These are phyloP conservation scores for Brachionichthys hirsutus DNA, from an alignment of 2,113 vertebrate genomes.

Conservation along the genomic window DNA sequence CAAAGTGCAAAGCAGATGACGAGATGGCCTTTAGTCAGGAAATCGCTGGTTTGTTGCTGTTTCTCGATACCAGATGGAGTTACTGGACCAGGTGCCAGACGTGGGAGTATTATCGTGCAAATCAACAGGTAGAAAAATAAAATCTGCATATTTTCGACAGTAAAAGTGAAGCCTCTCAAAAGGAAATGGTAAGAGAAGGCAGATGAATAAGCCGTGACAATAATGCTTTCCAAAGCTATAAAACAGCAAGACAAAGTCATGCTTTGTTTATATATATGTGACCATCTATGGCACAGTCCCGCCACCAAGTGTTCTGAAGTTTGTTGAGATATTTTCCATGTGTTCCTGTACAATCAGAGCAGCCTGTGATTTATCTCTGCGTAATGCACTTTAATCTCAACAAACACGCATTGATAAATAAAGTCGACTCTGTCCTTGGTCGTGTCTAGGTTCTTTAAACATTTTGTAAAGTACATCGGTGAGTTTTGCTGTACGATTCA, in stretches of 20 bases:
- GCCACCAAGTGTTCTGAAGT: constrained; percentile 39
- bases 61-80: constrained; percentile 9
- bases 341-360: constrained; percentile 34
- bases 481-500: constrained; percentile 21
- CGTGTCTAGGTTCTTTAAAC: constrained; percentile 35
- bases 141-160: not conserved
- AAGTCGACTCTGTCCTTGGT: constrained; percentile 12
- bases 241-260: constrained; percentile 3
- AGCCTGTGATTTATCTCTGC: constrained; percentile 45
- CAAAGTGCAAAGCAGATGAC: constrained; percentile 41
- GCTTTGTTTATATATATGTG: constrained; percentile 33
- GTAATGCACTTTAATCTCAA: constrained; percentile 49
- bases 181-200: too few relatives aligned
- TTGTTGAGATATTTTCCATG: constrained; percentile 45
- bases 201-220: too few relatives aligned
- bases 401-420: constrained; percentile 39
- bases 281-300: constrained; percentile 19
- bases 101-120: constrained; percentile 6
- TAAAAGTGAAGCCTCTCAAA: too few relatives aligned
- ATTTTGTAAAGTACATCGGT: constrained; percentile 34
- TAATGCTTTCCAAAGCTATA: too few relatives aligned
- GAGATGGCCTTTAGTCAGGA: constrained; percentile 32
- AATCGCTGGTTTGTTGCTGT: constrained; percentile 39
- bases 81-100: too few relatives aligned
- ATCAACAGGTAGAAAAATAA: constrained; percentile 21